Evolutionary conservation across 2,888 invertebrate genomes (phyloP).

Genomic region (Matsumyia berberina): DNA sequence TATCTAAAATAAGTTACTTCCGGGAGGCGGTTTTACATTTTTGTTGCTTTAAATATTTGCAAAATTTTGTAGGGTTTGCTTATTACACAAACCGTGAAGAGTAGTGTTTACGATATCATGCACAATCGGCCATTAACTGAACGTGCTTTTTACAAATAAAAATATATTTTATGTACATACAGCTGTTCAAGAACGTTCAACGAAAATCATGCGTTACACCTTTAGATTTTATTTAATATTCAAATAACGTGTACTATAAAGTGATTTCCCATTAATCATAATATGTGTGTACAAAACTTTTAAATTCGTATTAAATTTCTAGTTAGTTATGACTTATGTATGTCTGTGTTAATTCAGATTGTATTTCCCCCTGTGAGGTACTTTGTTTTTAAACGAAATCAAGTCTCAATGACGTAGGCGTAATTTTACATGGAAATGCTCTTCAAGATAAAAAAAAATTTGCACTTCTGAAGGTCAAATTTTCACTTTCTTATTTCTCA

Average conservation of each 20-base stretch:
- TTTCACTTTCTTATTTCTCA: not conserved
- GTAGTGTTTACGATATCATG: no score
- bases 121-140: no score
- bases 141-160: not conserved
- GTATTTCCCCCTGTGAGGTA: slow-evolving; percentile 56
- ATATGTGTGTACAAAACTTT: not conserved
- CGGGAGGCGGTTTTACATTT: not conserved
- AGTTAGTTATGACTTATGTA: no score
- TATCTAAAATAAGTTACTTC: slow-evolving; percentile 23
- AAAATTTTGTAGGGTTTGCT: not conserved
- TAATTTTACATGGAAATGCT: not conserved
- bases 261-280: slow-evolving; percentile 47
- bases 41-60: slow-evolving; percentile 6
- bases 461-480: slow-evolving; percentile 13
- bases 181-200: slow-evolving; percentile 1
- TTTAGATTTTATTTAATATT: slow-evolving; percentile 55
- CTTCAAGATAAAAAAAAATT: not conserved
- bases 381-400: no score
- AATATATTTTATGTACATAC: no score
- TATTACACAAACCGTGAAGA: not conserved
- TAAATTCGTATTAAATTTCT: no score
- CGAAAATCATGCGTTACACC: slow-evolving; percentile 39
- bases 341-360: not conserved
- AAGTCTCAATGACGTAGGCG: not conserved
- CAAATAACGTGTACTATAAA: slow-evolving; percentile 35